Conservation (phyloP, 2,113 vertebrate genomes). For the Felis chaus region DNA sequence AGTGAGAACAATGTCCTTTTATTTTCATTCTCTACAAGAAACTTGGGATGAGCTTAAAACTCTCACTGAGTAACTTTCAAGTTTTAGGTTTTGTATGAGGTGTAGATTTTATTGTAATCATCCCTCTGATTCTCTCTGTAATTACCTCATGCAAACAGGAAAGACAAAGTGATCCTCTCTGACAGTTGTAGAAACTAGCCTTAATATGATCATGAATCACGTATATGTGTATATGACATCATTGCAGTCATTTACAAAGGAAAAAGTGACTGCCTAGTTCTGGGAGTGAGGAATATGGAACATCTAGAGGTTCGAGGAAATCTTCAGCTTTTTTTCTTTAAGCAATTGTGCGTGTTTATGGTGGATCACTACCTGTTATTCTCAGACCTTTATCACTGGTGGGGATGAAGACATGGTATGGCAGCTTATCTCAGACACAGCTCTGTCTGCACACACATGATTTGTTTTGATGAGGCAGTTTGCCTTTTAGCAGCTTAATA, state of each 20-base stretch:
- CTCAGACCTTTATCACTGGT: not conserved
- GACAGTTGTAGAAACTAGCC: conserved; percentile 30
- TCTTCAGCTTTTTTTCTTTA: conserved; percentile 16
- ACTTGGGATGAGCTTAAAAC: conserved; percentile 2
- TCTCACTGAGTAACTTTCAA: not conserved
- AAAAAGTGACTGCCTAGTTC: conserved; percentile 10
- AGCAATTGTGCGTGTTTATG: not conserved
- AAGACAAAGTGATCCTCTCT: not conserved
- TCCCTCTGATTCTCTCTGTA: conserved; percentile 30
- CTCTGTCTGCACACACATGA: not conserved
- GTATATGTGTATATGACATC: not conserved
- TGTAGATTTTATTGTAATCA: conserved; percentile 39
- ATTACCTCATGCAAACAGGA: not conserved
- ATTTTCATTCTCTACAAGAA: conserved; percentile 27
- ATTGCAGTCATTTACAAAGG: not conserved
- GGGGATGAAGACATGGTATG: not conserved
- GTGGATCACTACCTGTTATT: not conserved
- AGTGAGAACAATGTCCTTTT: not conserved
- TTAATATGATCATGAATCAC: conserved; percentile 22
- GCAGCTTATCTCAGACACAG: not conserved
- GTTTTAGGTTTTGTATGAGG: conserved; percentile 14
- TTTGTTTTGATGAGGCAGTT: conserved; percentile 24
- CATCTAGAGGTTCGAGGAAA: conserved; percentile 18
- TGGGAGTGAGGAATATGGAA: conserved; percentile 2
- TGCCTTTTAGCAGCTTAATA: not conserved